Conservation (phyloP, 2,888 invertebrate genomes). For the Mactromeris polynyma region DNA sequence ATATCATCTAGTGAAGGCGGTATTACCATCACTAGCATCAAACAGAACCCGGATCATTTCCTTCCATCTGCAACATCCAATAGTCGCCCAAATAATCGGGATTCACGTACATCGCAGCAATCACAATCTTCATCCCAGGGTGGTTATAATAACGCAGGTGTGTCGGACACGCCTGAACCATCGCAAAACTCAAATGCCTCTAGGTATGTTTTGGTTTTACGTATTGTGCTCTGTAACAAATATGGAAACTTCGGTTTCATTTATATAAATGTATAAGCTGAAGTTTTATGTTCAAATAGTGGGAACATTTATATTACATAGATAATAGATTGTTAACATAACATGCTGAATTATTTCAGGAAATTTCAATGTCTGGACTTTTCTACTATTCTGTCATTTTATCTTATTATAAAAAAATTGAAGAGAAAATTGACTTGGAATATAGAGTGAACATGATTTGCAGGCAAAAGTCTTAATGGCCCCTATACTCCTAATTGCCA, state of each 20-base stretch:
- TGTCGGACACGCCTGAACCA: neutral
- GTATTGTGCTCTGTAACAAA: neutral
- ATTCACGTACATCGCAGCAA: conserved; percentile 33
- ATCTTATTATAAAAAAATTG: no score
- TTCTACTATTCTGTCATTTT: no score
- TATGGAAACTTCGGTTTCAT: neutral
- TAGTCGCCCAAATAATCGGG: conserved; percentile 45
- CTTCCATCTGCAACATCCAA: conserved; percentile 40
- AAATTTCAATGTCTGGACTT: no score
- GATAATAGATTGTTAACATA: no score
- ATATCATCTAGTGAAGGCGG: conserved; percentile 76
- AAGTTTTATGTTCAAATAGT: no score
- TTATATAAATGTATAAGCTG: no score
- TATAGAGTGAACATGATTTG: no score
- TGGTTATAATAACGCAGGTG: conserved; percentile 49
- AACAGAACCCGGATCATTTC: conserved; percentile 75
- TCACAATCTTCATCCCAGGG: conserved; percentile 39
- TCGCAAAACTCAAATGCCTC: conserved; percentile 22
- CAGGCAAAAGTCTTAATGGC: no score
- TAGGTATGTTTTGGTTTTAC: conserved; percentile 17
- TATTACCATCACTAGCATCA: conserved; percentile 87
- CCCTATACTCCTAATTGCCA: no score
- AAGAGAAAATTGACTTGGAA: no score
- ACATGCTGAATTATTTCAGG: no score
- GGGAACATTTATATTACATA: no score